Evolutionary conservation across 1,140 invertebrate species (phyloP), one percentile per base, ranked within the genome.

Genomic region (Leptinotarsa undecemlineata): DNA sequence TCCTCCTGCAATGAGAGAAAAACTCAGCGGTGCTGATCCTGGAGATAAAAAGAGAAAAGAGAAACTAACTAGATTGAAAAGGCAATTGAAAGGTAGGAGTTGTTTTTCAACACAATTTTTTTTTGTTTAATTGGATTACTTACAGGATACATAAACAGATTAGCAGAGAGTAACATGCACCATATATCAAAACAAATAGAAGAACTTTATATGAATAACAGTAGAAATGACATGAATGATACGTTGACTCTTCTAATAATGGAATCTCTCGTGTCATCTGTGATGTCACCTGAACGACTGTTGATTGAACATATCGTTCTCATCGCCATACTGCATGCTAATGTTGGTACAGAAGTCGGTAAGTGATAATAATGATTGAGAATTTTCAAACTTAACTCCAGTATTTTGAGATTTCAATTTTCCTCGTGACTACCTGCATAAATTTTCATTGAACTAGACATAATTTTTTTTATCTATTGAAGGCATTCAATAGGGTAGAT

Each of bases 271-370:
- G 80, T 96, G 57, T 81, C 88, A 0, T 79, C 86, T 17, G 86
- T 90, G 1, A 79, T 90, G 17, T 91, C 92, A 23, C 93, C 96
- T 2, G 94, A 96, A 80, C 85, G 95, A 48, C 87, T 98, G 77
- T 86, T 95, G 1, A 90, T 94, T 63, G 96, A 98, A 82, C 92
- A 97, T 82, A 90, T 93, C 67, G 90, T 97, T 80, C 84, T 98
- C 1, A 86, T 98, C 19, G 89, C 94, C 1, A 89, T 96, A 72
- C 85, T 98, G 8, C 96, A 98, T 86, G 94, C 94, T 0, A 98
- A 98, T 87, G 89, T 98, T 75, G 97, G 94, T 19, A 91, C 89
- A 20, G 96, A 98, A 91, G 90, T 98, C 69, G 95, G 94, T 90
- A 87, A 89, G 84, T 85, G n/a, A 73, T 67, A 48, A 23, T 14